A percentile compares a stretch with the other conserved stretches of the same genome.
phyloP scores from a whole-genome alignment of 2,113 vertebrate genomes.

The Poecile atricapillus region DNA sequence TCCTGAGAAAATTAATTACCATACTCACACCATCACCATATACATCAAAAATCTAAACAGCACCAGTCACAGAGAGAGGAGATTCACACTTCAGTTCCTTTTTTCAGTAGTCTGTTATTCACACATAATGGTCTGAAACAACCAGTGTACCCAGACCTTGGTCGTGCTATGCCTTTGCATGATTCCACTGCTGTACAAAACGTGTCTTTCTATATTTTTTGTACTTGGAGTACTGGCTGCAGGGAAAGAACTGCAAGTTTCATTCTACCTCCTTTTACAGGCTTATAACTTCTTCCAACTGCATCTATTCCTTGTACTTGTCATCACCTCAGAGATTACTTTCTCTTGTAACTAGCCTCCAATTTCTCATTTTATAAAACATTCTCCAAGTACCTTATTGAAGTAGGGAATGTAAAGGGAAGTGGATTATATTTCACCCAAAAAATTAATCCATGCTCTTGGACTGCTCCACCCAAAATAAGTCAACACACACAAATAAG shows the following conservation, averaged over 20 bases:
- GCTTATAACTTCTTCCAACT: not conserved
- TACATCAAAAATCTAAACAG: not conserved
- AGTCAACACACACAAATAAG: not conserved
- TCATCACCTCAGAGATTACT: not conserved
- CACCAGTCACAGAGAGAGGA: not conserved
- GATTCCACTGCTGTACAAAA: not conserved
- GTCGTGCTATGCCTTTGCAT: not conserved
- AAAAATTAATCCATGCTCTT: not conserved
- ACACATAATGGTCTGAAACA: not conserved
- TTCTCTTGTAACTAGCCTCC: not conserved
- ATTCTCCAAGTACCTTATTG: not conserved
- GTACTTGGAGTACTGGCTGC: not conserved
- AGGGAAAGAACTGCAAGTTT: not conserved
- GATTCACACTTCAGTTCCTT: accelerated
- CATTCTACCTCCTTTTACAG: not conserved
- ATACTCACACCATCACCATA: not conserved
- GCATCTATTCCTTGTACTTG: not conserved
- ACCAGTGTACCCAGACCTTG: not conserved
- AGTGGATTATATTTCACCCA: not conserved
- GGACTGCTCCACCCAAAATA: not conserved
- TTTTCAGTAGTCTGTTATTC: not conserved
- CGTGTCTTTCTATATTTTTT: not conserved
- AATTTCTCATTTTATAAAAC: not conserved
- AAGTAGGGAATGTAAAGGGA: not conserved
- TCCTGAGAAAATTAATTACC: not conserved